These are phyloP conservation scores for Nemurella pictetii DNA, from an alignment of 2,888 invertebrate genomes.

Conservation along the genomic window DNA sequence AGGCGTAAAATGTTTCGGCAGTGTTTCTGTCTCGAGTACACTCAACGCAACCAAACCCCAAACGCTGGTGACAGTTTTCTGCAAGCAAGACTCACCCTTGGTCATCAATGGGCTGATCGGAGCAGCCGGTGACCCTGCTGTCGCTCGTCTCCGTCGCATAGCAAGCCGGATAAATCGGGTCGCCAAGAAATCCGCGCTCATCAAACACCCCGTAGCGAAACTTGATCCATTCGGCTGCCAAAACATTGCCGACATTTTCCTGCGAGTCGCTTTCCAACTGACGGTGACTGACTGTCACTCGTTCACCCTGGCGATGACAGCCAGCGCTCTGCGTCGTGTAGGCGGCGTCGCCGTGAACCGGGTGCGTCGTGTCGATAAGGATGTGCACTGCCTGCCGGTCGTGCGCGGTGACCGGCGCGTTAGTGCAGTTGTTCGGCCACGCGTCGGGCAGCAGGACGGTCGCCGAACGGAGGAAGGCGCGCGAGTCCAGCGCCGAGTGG, in stretches of 20 bases:
- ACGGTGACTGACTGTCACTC: conserved; percentile 58
- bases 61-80: too few species aligned
- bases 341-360: conserved; percentile 57
- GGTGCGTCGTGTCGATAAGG: conserved; percentile 56
- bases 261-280: conserved; percentile 46
- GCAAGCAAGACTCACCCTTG: conserved; percentile 56
- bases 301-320: conserved; percentile 62
- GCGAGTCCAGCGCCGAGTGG: conserved; percentile 60
- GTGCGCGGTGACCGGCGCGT: conserved; percentile 51
- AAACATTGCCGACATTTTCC: conserved; percentile 50
- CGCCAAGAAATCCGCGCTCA: conserved; percentile 62
- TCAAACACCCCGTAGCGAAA: conserved; percentile 71
- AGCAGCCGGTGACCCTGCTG: conserved; percentile 58
- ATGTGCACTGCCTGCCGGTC: conserved; percentile 61
- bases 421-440: conserved; percentile 60
- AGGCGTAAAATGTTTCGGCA: too few species aligned
- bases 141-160: conserved; percentile 53
- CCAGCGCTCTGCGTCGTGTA: conserved; percentile 66
- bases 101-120: conserved; percentile 56
- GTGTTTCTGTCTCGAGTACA: too few species aligned
- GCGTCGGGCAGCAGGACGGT: conserved; percentile 62
- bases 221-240: conserved; percentile 67
- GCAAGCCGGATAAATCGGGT: conserved; percentile 62
- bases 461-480: conserved; percentile 60
- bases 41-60: too few species aligned